phyloP scores from a whole-genome alignment of 2,888 invertebrate genomes.

The Mimachlamys varia region DNA sequence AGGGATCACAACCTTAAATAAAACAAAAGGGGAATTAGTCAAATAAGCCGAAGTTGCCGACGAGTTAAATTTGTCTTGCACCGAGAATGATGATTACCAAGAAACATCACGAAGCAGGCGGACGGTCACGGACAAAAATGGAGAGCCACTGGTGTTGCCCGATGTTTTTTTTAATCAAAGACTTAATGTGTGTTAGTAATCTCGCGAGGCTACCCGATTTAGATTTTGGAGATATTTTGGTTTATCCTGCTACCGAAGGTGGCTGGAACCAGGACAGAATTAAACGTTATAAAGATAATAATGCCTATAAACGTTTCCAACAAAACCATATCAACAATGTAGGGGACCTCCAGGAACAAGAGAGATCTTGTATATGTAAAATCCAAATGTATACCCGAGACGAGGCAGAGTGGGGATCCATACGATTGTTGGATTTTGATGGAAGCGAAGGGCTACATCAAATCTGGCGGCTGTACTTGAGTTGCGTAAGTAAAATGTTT shows the following conservation, averaged over 20 bases:
- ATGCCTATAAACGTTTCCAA: constrained; percentile 23
- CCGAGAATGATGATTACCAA: constrained; percentile 34
- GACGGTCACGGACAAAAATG: not conserved
- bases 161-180: not conserved
- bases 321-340: not conserved
- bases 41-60: constrained; percentile 39
- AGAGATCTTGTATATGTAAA: not conserved
- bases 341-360: not conserved
- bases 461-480: constrained; percentile 24
- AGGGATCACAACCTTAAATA: not conserved
- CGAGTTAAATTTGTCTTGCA: constrained; percentile 37
- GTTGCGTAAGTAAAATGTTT: too few relatives aligned
- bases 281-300: not conserved
- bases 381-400: constrained; percentile 18
- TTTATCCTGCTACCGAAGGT: constrained; percentile 14
- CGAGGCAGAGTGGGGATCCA: constrained; percentile 4
- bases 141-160: constrained; percentile 40
- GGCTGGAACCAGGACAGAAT: not conserved
- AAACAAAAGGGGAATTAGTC: constrained; percentile 20
- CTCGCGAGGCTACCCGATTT: not conserved
- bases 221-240: constrained; percentile 41
- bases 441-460: too few relatives aligned
- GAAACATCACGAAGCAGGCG: constrained; percentile 9
- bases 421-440: not conserved
- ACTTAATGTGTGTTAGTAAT: not conserved